Evolutionary conservation across 2,888 invertebrate species (phyloP), one percentile per base, ranked within the genome.

Genomic region (Diadegma fenestrale): DNA sequence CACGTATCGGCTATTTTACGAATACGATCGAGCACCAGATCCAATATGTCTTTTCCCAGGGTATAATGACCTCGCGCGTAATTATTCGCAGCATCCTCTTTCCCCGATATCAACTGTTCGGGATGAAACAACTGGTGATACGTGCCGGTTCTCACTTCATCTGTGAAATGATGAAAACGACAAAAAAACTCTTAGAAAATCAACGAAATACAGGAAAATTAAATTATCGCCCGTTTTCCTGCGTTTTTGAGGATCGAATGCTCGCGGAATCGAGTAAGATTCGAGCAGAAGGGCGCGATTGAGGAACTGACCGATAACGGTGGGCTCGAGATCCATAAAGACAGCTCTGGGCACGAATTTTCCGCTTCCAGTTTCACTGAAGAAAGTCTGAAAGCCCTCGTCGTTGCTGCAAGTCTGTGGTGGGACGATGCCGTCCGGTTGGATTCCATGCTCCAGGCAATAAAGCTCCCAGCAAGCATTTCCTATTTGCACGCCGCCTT

Each of bases 281-380:
- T 10, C 58, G 6, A 58, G 22, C 26, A 26, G 14, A 8, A 26
- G 22, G 22, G 12, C 12, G 14, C 14, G 26, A 14, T 33, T 33
- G 12, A 26, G 14, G 58, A 26, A 58, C 26, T 87, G 85, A 96
- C 97, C 97, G 80, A 98, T 97, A 76, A 98, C 98, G 77, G 98
- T 98, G 51, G 97, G 97, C 93, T 98, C 98, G 87, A 98, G 95
- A 92, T 98, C 98, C 84, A 98, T 96, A 95, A 98, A 97, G 72
- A 98, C 96, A n/a, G 1, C 96, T 88, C 98, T 95, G 0, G 98
- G 98, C 54, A 98, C 98, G 94, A 97, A 97, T 94, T 98, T 98
- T 37, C 98, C 98, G 79, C 96, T 95, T 86, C 96, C 97, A 3
- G 98, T 98, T 93, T 98, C 98, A 26, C 96, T 96, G 93, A 97